These are phyloP conservation scores for Syrista parreyssii DNA, from an alignment of 2,888 invertebrate genomes.

Conservation along the genomic window DNA sequence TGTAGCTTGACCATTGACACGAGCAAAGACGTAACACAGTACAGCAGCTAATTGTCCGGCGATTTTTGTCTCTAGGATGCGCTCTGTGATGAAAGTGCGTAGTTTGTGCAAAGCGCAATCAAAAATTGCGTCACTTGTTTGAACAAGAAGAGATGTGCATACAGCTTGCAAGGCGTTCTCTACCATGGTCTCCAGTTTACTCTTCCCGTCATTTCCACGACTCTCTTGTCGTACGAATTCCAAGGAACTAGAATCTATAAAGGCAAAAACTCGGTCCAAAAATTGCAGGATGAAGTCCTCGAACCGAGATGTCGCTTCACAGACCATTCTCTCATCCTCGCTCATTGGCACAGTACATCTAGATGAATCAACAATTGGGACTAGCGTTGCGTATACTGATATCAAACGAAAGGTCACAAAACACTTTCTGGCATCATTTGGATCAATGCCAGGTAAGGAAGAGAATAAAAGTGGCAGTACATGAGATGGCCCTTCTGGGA, in stretches of 20 bases:
- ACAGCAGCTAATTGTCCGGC: slow-evolving; percentile 84
- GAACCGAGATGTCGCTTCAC: slow-evolving; percentile 85
- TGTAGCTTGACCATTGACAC: slow-evolving; percentile 77
- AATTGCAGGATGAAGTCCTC: slow-evolving; percentile 91
- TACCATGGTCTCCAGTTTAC: slow-evolving; percentile 77
- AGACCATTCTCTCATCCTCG: slow-evolving; percentile 80
- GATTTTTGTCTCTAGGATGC: slow-evolving; percentile 85
- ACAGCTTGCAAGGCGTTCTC: slow-evolving; percentile 79
- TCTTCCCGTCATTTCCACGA: slow-evolving; percentile 68
- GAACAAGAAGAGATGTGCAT: slow-evolving; percentile 76
- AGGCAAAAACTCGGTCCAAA: slow-evolving; percentile 79
- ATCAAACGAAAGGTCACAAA: slow-evolving; percentile 83
- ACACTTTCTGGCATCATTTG: slow-evolving; percentile 85
- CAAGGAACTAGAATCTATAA: slow-evolving; percentile 78
- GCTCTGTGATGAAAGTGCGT: slow-evolving; percentile 77
- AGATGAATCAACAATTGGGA: slow-evolving; percentile 89
- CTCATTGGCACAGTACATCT: slow-evolving; percentile 78
- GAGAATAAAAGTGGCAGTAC: slow-evolving; percentile 84
- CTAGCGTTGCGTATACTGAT: slow-evolving; percentile 79
- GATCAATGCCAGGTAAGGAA: slow-evolving; percentile 88
- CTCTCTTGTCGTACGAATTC: slow-evolving; percentile 76
- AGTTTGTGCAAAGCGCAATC: slow-evolving; percentile 80
- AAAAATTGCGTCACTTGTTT: slow-evolving; percentile 73
- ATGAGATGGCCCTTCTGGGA: slow-evolving; percentile 82
- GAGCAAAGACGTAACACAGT: slow-evolving; percentile 75